These are phyloP conservation scores for Chloroclystis v-ata DNA, from an alignment of 2,888 invertebrate genomes.

Conservation along the genomic window DNA sequence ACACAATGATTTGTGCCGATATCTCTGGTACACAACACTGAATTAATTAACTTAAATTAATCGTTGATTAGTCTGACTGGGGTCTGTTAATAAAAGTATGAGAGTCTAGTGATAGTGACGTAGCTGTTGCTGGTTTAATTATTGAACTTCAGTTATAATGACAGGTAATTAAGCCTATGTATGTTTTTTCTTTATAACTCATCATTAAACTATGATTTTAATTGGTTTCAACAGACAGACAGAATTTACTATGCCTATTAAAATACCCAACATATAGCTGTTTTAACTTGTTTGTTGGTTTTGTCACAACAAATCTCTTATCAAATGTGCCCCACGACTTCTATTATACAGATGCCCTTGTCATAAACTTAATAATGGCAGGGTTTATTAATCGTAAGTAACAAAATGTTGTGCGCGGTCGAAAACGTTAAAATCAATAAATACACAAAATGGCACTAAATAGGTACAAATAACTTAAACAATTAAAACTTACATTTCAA, in stretches of 20 bases:
- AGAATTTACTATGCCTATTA: too few species aligned
- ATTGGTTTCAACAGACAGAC: too few species aligned
- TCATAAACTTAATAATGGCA: slow-evolving; percentile 18
- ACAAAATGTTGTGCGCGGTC: slow-evolving; percentile 38
- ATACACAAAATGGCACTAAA: slow-evolving; percentile 10
- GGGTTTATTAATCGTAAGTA: slow-evolving; percentile 10
- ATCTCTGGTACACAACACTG: slow-evolving; percentile 6
- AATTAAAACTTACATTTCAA: slow-evolving; percentile 1
- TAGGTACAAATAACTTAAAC: neutral
- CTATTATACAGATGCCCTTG: slow-evolving; percentile 6
- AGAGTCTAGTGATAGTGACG: too few species aligned
- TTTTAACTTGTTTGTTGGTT: too few species aligned
- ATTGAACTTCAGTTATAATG: too few species aligned
- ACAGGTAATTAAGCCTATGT: too few species aligned
- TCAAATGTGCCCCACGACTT: neutral
- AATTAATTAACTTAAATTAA: neutral
- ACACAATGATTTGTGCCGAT: slow-evolving; percentile 22
- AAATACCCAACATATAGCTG: too few species aligned
- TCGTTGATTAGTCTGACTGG: too few species aligned
- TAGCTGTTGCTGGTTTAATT: too few species aligned
- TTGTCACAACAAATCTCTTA: too few species aligned
- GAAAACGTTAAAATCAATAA: slow-evolving; percentile 27
- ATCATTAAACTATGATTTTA: too few species aligned
- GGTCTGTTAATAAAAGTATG: neutral
- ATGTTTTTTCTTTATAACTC: too few species aligned